Percentiles rank a stretch among this genome's conserved stretches.
These are phyloP conservation scores for Troilus luridus DNA, from an alignment of 2,888 invertebrate species.

Conservation along the genomic window DNA sequence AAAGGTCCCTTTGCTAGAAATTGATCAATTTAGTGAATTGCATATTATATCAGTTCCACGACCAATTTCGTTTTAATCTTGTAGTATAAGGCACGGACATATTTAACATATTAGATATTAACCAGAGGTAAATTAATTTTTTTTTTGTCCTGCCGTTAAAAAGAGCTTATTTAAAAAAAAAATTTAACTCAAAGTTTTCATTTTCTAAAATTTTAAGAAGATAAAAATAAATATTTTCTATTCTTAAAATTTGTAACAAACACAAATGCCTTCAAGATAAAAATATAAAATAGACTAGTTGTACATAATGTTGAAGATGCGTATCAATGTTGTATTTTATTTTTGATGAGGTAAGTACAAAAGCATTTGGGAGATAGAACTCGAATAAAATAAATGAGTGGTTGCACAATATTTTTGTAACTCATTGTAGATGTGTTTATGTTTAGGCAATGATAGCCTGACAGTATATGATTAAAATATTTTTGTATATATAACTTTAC, in stretches of 20 bases:
- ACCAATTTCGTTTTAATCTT: background rate
- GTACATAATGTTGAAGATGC: background rate
- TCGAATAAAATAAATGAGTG: background rate
- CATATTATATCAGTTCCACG: background rate
- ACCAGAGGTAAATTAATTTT: background rate
- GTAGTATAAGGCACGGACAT: background rate
- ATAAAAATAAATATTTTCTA: background rate
- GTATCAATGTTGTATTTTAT: background rate
- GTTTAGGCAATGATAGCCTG: background rate
- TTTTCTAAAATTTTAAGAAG: no score
- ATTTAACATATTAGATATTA: background rate
- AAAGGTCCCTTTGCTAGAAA: background rate
- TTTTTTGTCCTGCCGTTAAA: background rate
- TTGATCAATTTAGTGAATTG: background rate
- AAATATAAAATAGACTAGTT: background rate
- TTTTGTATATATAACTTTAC: constrained; percentile 8
- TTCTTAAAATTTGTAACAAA: background rate
- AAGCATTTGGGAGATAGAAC: background rate
- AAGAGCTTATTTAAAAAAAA: background rate
- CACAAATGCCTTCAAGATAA: background rate
- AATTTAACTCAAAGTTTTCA: background rate
- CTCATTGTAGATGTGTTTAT: background rate
- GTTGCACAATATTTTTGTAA: background rate
- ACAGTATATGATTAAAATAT: background rate
- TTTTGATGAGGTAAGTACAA: background rate